Base-by-base conservation (phyloP, 2,888 invertebrate genomes). In the Entomobrya multifasciata region DNA sequence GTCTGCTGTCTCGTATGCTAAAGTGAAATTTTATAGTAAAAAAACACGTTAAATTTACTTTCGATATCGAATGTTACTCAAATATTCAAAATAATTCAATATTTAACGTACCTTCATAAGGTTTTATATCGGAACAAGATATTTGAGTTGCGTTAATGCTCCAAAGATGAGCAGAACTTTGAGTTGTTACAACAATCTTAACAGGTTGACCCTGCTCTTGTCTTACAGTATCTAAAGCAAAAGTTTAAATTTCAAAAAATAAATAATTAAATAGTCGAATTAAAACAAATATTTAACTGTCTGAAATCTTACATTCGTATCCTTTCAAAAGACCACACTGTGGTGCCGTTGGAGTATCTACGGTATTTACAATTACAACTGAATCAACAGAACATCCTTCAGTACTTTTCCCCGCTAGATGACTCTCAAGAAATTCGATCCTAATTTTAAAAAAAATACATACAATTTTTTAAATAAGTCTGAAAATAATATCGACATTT, bases 261-360 rank as follows among this genome's bases (percentile, higher is more conserved):
- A n/a, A n/a, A n/a, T n/a, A n/a, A n/a, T n/a, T n/a, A n/a, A n/a
- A n/a, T n/a, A n/a, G n/a, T n/a, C n/a, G n/a, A n/a, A n/a, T 6
- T 41, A 79, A 60, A 55, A 55, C 41, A 30, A 36, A 30, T n/a
- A n/a, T n/a, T n/a, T n/a, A n/a, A n/a, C n/a, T n/a, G n/a, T n/a
- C n/a, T n/a, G n/a, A n/a, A n/a, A n/a, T n/a, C 67, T 86, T 89
- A 91, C 91, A 87, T 86, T 90, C 86, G 57, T 90, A 91, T 60
- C 90, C 90, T 44, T 89, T 79, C 20, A 91, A 82, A 10, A 89
- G 79, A 27, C 91, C 91, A 80, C 91, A 91, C 41, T 87, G 87
- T 0, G 90, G 89, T 10, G 87, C 74, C 15, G 90, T 87, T 10
- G 89, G 89, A 2, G 86, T 80, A 44, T 91, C 90, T 5, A 47